Evolutionary conservation across 1,140 invertebrate genomes (phyloP).

Genomic region (Himalopsyche phryganea): DNA sequence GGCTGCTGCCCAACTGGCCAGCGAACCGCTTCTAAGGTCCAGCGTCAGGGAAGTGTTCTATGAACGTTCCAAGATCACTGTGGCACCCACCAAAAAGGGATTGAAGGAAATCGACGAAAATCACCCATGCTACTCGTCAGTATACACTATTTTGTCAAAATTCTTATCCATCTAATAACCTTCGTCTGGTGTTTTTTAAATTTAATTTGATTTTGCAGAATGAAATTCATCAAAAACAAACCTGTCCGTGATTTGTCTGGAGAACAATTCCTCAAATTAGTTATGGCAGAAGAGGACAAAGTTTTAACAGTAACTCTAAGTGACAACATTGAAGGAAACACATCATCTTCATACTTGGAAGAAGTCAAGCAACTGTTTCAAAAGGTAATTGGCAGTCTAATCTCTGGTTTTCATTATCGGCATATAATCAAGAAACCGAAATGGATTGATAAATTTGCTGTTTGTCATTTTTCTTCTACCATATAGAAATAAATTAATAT

Average conservation of each 20-base stretch:
- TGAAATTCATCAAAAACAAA: slow-evolving; percentile 96
- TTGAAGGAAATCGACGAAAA: slow-evolving; percentile 92
- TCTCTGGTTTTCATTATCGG: too few relatives aligned
- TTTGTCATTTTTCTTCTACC: too few relatives aligned
- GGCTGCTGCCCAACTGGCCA: slow-evolving; percentile 89
- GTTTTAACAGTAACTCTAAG: slow-evolving; percentile 71
- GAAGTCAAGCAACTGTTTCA: slow-evolving; percentile 90
- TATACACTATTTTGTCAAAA: slow-evolving; percentile 5
- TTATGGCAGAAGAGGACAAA: slow-evolving; percentile 84
- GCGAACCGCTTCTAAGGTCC: slow-evolving; percentile 85
- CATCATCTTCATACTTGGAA: slow-evolving; percentile 74
- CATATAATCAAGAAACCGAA: too few relatives aligned
- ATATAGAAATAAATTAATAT: too few relatives aligned
- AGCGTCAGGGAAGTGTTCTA: slow-evolving; percentile 86
- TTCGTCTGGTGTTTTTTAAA: too few relatives aligned
- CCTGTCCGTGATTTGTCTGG: slow-evolving; percentile 85
- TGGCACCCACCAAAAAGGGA: slow-evolving; percentile 86
- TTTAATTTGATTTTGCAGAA: slow-evolving; percentile 45
- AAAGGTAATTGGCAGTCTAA: too few relatives aligned
- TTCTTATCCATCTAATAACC: too few relatives aligned
- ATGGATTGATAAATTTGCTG: too few relatives aligned
- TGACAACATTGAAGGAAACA: slow-evolving; percentile 76
- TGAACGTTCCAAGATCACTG: slow-evolving; percentile 80
- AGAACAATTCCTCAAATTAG: slow-evolving; percentile 86
- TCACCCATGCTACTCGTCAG: slow-evolving; percentile 73